Evolutionary conservation across 2,888 invertebrate species (phyloP), one percentile per base, ranked within the genome.

Genomic region (Heliothis peltigera): DNA sequence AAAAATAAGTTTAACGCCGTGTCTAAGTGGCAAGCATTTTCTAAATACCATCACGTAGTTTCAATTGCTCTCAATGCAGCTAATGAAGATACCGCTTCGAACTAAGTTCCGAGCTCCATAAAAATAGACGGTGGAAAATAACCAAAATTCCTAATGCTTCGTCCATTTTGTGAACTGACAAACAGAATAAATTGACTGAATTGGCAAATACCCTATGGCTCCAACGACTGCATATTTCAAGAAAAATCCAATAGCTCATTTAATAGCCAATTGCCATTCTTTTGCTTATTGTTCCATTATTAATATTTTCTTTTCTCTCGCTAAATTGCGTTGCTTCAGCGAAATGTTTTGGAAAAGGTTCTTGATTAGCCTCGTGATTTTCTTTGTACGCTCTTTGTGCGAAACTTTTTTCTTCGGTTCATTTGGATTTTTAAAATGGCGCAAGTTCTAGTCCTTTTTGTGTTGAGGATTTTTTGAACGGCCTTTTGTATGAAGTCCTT

Each of bases 331-430:
- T 72, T 73, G 69, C 76, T 77, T 68, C 62, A 61, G 71, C 57
- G 80, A 82, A 87, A 84, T 84, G 81, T 84, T 83, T 82, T 76
- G 77, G 75, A 84, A 87, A 80, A 80, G 74, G 77, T 80, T 85
- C 84, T 83, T 85, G 84, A 86, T 85, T 86, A 84, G 83, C 69
- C 75, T 76, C 70, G 74, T 80, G 80, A 79, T 83, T 83, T 81
- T 75, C 84, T 85, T 86, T 86, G 81, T 84, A 73, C 76, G 71
- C 75, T 55, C 55, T 79, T 78, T 84, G 77, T 72, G 63, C 59
- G 55, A 73, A 80, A 75, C 66, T 75, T 77, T 77, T 70, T 72
- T 66, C 65, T 66, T 69, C 70, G 62, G 69, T 75, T 81, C 72
- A 69, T 80, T 81, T 77, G 64, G 69, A 74, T 76, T 80, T 32